Evolutionary conservation across 2,888 invertebrate genomes (phyloP), one percentile per base, ranked within the genome.

Genomic region (Eristalis tenax): DNA sequence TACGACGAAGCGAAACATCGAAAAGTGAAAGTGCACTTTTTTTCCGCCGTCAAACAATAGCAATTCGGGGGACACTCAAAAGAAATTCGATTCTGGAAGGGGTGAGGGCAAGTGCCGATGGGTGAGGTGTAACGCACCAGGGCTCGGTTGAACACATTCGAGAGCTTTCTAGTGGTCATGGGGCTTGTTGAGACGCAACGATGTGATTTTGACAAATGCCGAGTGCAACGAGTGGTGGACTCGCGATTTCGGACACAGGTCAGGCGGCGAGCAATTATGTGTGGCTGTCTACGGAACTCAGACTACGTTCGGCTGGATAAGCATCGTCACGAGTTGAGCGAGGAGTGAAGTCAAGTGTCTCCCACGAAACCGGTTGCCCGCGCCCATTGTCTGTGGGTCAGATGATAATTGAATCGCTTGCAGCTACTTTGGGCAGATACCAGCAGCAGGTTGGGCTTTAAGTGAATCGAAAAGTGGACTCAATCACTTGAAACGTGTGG

Each of bases 11-110:
- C 43, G 61, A 73, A 73, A 73, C 50, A 50, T 50, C 50, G 50
- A 64, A 74, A 74, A 74, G 74, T 74, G 74, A 74, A 74, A 74
- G 74, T 35, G 23, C 4, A 32, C 13, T 59, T 59, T 57, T 28
- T n/a, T n/a, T 22, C 11, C 13, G 26, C 26, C 59, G 26, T 13
- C 23, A 59, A 59, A 59, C 59, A 59, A 59, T 50, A 50, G 18
- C 50, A 50, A 50, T 50, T 50, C 18, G n/a, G 43, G 43, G 43
- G 43, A 50, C 43, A 50, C 50, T 50, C 18, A 50, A 50, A 50
- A 50, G 50, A 50, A 50, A 50, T 50, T 50, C 50, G 18, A n/a
- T 18, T 50, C 50, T 50, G 1, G 8, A 8, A 11, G 38, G 11
- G 35, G 35, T 0, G 28, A 10, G 32, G 32, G 10, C 32, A 38